phyloP scores from a whole-genome alignment of 2,797 vertebrate genomes.

The Sciaenops ocellatus region DNA sequence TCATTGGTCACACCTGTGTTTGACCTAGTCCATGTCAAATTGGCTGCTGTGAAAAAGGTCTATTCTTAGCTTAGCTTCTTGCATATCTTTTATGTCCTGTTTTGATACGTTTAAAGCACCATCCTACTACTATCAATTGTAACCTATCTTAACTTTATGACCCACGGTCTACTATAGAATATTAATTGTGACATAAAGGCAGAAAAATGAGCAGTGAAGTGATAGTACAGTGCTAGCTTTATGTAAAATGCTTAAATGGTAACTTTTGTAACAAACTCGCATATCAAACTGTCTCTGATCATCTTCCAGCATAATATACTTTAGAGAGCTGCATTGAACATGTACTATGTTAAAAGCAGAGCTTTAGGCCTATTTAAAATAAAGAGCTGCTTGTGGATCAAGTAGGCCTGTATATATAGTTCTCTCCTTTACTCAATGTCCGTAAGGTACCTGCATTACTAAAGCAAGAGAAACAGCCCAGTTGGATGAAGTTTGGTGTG shows the following conservation, averaged over 20 bases:
- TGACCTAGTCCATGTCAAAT: too few species aligned
- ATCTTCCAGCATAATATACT: neutral
- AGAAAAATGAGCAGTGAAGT: too few species aligned
- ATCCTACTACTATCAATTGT: neutral
- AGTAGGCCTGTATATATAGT: neutral
- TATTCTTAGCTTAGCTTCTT: neutral
- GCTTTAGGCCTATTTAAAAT: neutral
- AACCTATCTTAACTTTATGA: neutral
- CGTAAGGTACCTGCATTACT: neutral
- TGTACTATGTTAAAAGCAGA: neutral
- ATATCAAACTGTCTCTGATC: neutral
- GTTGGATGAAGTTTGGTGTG: neutral
- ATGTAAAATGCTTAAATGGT: neutral
- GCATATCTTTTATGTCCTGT: neutral
- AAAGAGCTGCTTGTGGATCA: neutral
- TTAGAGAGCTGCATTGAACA: neutral
- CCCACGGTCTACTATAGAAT: neutral
- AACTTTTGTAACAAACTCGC: too few species aligned
- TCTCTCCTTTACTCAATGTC: neutral
- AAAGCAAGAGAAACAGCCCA: neutral
- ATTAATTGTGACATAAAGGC: too few species aligned
- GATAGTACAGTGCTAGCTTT: neutral
- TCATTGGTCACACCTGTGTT: too few species aligned
- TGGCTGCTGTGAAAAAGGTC: too few species aligned
- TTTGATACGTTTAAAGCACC: neutral